These are phyloP conservation scores for Eupithecia inturbata DNA, from an alignment of 2,888 invertebrate species.

Conservation along the genomic window DNA sequence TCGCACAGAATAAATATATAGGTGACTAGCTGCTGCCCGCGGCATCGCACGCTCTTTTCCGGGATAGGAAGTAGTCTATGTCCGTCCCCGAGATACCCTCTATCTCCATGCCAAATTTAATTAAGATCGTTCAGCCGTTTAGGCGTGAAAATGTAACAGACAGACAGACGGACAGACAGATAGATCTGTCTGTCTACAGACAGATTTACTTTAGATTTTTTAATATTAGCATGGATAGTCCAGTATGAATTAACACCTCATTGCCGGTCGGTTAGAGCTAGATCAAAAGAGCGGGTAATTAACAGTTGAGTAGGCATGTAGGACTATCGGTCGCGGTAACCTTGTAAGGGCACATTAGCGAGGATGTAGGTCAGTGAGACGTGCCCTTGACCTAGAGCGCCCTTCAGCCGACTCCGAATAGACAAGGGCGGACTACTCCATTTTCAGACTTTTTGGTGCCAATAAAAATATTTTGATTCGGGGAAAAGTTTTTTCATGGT, in stretches of 20 bases:
- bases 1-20: too few species aligned
- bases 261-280: constrained; percentile 24
- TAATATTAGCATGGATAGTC: too few species aligned
- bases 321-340: constrained; percentile 56
- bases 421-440: constrained; percentile 61
- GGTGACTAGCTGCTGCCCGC: too few species aligned
- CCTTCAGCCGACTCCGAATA: constrained; percentile 68
- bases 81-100: too few species aligned
- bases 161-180: too few species aligned
- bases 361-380: constrained; percentile 77
- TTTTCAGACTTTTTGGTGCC: constrained; percentile 37
- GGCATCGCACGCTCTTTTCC: too few species aligned
- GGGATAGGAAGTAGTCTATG: too few species aligned
- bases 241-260: background rate
- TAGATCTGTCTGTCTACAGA: too few species aligned
- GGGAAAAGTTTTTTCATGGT: constrained; percentile 5
- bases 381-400: constrained; percentile 79
- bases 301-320: constrained; percentile 58
- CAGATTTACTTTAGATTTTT: too few species aligned
- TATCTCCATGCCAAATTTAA: too few species aligned
- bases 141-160: too few species aligned
- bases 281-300: constrained; percentile 47
- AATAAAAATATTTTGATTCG: constrained; percentile 27
- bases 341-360: constrained; percentile 68
- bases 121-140: too few species aligned